Evolutionary conservation across 2,888 invertebrate genomes (phyloP), one percentile per base, ranked within the genome.

Genomic region (Acrobasis suavella): DNA sequence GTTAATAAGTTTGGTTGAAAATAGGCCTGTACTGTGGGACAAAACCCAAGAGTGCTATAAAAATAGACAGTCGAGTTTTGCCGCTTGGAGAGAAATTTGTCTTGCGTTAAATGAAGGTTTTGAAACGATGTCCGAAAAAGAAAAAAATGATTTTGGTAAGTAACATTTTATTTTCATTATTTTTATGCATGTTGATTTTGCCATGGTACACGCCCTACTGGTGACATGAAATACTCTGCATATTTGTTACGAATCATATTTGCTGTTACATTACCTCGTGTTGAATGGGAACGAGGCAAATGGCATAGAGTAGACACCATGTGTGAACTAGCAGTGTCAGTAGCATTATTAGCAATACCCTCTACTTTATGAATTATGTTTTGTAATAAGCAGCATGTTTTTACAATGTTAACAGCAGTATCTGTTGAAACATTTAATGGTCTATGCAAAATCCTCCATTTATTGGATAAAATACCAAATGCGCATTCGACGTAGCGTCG

Each of bases 401-500:
- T 71, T 64, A 71, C 68, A 65, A 68, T 71, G 51, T 65, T 61
- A 60, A 65, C 66, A 62, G 71, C 69, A 60, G 58, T 58, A 63
- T 69, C 64, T 59, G 56, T 64, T 61, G 64, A 64, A 54, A 65
- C 62, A 50, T 50, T 50, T 15, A 50, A n/a, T n/a, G 49, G 49
- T 15, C 49, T 12, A 15, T 50, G 49, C 10, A 50, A 50, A 50
- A 50, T 50, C n/a, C 49, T 12, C 49, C 49, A 50, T 15, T 50
- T 50, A 15, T 50, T 72, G 64, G 69, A 62, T 66, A 72, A 64
- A 64, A 73, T 73, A n/a, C 70, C 71, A 69, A 72, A 74, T 39
- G 66, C 63, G 63, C 69, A 72, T 69, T 74, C 72, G 60, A 73
- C 71, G 62, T 66, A 69, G 60, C 71, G 65, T 69, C 72, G 68